phyloP scores from a whole-genome alignment of 2,113 vertebrate species.

The Rynchops niger region DNA sequence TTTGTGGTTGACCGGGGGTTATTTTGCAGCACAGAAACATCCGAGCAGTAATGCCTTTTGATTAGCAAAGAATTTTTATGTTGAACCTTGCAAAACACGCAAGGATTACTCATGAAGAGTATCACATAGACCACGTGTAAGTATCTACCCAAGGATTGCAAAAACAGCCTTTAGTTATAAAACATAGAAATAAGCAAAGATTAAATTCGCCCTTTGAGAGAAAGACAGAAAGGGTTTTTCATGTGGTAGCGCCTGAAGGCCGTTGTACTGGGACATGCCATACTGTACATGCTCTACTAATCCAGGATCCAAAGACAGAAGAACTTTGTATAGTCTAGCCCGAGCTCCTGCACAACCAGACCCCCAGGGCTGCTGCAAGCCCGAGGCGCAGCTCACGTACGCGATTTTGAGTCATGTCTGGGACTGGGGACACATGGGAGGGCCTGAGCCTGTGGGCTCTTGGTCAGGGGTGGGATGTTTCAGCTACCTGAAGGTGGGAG shows the following conservation, averaged over 20 bases:
- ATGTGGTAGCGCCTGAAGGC: not conserved
- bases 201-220: not conserved
- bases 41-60: not conserved
- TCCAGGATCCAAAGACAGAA: not conserved
- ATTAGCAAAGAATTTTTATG: constrained; percentile 5
- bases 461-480: not conserved
- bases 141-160: not conserved
- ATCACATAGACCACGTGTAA: not conserved
- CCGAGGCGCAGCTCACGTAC: not conserved
- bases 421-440: not conserved
- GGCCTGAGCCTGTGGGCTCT: not conserved
- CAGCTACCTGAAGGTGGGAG: not conserved
- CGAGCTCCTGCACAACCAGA: not conserved
- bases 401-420: not conserved
- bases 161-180: not conserved
- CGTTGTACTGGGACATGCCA: not conserved
- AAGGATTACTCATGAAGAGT: not conserved
- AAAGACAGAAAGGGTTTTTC: not conserved
- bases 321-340: not conserved
- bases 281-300: not conserved
- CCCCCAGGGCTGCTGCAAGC: not conserved
- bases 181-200: not conserved
- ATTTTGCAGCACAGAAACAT: not conserved
- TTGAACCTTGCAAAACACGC: not conserved
- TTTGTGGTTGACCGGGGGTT: not conserved